Base-by-base conservation (phyloP, 2,797 vertebrate species). In the Chaetodon trifasciatus region DNA sequence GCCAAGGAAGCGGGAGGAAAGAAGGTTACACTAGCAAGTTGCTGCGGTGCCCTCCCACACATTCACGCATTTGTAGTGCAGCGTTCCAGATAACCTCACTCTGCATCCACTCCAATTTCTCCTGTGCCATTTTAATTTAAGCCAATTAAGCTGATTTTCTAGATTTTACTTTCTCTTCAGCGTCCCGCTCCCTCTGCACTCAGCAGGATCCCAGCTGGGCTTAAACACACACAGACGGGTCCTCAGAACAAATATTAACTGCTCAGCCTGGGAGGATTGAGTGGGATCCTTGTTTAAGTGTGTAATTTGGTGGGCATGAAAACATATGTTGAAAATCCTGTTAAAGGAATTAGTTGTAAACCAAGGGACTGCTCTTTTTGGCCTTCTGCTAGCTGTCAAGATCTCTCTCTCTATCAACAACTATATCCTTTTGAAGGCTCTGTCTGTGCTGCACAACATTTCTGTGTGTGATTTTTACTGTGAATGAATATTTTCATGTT, bases 191-290 rank as follows among this genome's bases (percentile, higher is more conserved):
- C 62, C 78, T 65, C 53, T 67, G 63, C 78, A 84, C 85, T 92
- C 80, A 78, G 78, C 85, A 84, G 78, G 76, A 90, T 93, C 92
- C 93, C 92, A 94, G 91, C 91, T 93, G 94, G 90, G 74, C 86
- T 94, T 94, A 93, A 96, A 93, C 91, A 94, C 93, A 95, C 91
- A 95, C 87, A 90, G 84, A 85, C 88, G 66, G 78, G 85, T 84
- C 86, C 85, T 89, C 81, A 87, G 86, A 92, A 92, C 92, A 94
- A 95, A 95, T 92, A 96, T 92, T 86, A 93, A 94, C 91, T 87
- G 76, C 89, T 91, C 91, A 88, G 86, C 83, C 84, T 77, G 32
- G 58, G 71, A 90, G 79, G 86, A 90, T 78, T 79, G 86, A 68
- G 85, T 82, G 60, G 65, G 61, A 84, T 90, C 76, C 85, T 86